A percentile compares a stretch with the other conserved stretches of the same genome.
Conservation (phyloP, 2,888 invertebrate genomes). For the Polietes domitor region DNA sequence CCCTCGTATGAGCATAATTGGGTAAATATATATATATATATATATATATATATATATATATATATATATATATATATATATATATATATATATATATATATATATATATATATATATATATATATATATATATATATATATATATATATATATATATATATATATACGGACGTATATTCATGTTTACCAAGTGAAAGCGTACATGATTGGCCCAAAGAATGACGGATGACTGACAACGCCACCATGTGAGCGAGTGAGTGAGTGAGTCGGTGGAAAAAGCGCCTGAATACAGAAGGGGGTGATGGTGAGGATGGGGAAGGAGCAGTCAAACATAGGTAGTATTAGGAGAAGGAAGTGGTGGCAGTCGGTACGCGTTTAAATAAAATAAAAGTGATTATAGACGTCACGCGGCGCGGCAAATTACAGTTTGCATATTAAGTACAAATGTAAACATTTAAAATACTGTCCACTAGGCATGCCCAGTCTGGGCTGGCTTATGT, state of each 20-base stretch:
- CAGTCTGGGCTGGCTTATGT: neutral
- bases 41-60: too few relatives aligned
- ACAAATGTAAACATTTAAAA: slow-evolving; percentile 41
- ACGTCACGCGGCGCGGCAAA: slow-evolving; percentile 77
- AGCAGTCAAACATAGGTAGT: slow-evolving; percentile 64
- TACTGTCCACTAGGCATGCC: neutral
- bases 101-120: too few relatives aligned
- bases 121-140: too few relatives aligned
- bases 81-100: too few relatives aligned
- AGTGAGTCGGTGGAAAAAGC: neutral
- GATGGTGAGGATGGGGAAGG: neutral
- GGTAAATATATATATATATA: too few relatives aligned
- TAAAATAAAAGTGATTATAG: slow-evolving; percentile 76
- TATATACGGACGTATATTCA: too few relatives aligned
- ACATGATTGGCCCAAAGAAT: neutral
- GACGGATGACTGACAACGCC: neutral
- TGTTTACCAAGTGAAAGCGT: neutral
- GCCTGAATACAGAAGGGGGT: neutral
- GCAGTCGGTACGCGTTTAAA: slow-evolving; percentile 41
- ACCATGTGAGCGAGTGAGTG: neutral
- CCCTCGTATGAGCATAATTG: too few relatives aligned
- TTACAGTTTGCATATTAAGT: slow-evolving; percentile 73
- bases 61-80: too few relatives aligned
- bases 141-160: too few relatives aligned
- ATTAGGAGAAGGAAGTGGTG: slow-evolving; percentile 31